phyloP scores from a whole-genome alignment of 2,797 vertebrate species.

The Onychomys torridus region DNA sequence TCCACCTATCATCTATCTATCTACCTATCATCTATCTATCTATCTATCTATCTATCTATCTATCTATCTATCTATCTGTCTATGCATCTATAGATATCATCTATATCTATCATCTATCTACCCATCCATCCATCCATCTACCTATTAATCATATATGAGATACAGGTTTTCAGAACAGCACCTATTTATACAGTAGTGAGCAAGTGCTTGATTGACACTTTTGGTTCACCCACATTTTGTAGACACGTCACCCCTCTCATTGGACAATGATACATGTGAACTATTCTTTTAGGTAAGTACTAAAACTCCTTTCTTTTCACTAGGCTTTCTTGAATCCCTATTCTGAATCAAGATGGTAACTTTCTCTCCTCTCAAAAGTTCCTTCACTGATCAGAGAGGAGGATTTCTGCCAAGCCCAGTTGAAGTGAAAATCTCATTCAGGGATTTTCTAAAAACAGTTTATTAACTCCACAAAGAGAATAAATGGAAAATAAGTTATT shows the following conservation, averaged over 20 bases:
- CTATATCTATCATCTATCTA: background rate
- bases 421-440: background rate
- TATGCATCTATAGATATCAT: no score
- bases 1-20: no score
- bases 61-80: background rate
- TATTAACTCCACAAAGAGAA: slow-evolving; percentile 10
- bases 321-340: background rate
- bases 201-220: background rate
- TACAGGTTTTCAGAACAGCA: background rate
- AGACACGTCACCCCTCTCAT: background rate
- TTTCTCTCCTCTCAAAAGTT: background rate
- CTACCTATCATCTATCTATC: background rate
- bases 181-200: background rate
- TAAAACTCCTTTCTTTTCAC: background rate
- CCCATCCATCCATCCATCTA: background rate
- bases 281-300: background rate
- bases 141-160: background rate
- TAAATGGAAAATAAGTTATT: background rate
- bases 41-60: background rate
- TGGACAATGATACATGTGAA: fast-evolving
- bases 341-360: background rate
- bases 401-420: background rate
- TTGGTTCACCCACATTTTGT: background rate
- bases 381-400: background rate
- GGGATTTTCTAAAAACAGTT: slow-evolving; percentile 13